phyloP scores from a whole-genome alignment of 2,888 invertebrate genomes.

The Mimumesa dahlbomi region DNA sequence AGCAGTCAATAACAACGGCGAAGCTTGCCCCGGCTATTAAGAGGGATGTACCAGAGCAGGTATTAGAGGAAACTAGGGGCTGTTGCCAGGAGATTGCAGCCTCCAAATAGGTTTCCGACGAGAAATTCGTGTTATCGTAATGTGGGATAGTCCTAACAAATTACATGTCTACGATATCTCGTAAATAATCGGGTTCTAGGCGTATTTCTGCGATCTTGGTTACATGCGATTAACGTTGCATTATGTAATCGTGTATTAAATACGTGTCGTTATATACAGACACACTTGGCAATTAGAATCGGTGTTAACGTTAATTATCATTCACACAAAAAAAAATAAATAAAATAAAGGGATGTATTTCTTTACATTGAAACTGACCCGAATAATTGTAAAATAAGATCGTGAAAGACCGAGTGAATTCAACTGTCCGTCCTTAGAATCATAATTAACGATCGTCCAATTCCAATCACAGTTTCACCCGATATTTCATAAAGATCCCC shows the following conservation, averaged over 20 bases:
- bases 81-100: conserved; percentile 52
- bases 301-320: no score
- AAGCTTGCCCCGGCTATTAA: conserved; percentile 52
- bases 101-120: conserved; percentile 42
- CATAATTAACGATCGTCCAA: conserved; percentile 26
- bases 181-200: conserved; percentile 27
- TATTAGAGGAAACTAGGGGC: conserved; percentile 51
- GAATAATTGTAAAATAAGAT: no score
- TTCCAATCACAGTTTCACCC: conserved; percentile 34
- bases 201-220: background rate
- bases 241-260: no score
- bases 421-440: no score
- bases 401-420: no score
- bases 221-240: background rate
- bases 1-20: conserved; percentile 62
- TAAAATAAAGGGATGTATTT: no score
- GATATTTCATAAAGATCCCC: no score
- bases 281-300: no score
- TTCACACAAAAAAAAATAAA: no score
- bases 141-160: conserved; percentile 33
- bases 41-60: conserved; percentile 49
- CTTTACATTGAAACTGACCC: no score
- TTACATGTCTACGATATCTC: conserved; percentile 26
- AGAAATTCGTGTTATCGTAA: conserved; percentile 53
- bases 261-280: no score